Evolutionary conservation across 2,113 vertebrate genomes (phyloP).

Genomic region (Cyprinodon tularosa): DNA sequence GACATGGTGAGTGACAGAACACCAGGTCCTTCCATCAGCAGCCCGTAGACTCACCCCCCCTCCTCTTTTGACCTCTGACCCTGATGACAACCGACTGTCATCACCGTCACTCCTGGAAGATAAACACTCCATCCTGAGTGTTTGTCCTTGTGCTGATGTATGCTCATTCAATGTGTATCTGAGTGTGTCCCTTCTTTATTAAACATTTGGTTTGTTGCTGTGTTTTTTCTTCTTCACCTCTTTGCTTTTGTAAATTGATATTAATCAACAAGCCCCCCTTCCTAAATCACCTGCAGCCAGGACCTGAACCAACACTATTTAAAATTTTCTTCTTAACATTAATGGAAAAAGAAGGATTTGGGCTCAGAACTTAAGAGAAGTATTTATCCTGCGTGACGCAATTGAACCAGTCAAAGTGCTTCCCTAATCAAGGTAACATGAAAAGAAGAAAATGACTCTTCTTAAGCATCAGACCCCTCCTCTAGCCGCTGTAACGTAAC

Average conservation of each 20-base stretch:
- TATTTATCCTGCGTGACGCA: slow-evolving; percentile 73
- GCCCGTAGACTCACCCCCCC: slow-evolving; percentile 49
- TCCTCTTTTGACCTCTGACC: slow-evolving; percentile 70
- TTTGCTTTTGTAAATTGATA: background rate
- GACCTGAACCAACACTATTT: slow-evolving; percentile 27
- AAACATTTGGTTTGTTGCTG: slow-evolving; percentile 34
- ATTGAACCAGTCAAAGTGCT: slow-evolving; percentile 65
- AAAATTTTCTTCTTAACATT: slow-evolving; percentile 70
- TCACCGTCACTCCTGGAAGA: slow-evolving; percentile 69
- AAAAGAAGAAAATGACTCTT: slow-evolving; percentile 46
- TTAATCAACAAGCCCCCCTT: background rate
- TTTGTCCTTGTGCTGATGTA: slow-evolving; percentile 20
- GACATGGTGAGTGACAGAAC: slow-evolving; percentile 64
- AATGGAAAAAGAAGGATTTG: slow-evolving; percentile 36
- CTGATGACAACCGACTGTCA: slow-evolving; percentile 78
- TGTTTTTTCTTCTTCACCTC: slow-evolving; percentile 19
- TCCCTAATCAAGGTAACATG: slow-evolving; percentile 58
- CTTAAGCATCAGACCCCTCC: slow-evolving; percentile 14
- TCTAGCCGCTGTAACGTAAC: slow-evolving; percentile 12
- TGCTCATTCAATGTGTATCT: slow-evolving; percentile 8
- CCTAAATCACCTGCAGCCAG: slow-evolving; percentile 34
- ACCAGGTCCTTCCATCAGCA: slow-evolving; percentile 67
- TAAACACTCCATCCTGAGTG: slow-evolving; percentile 66
- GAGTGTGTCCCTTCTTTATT: slow-evolving; percentile 13
- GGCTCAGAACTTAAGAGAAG: slow-evolving; percentile 54